phyloP scores from a whole-genome alignment of 2,113 vertebrate species.

The Saccopteryx leptura region DNA sequence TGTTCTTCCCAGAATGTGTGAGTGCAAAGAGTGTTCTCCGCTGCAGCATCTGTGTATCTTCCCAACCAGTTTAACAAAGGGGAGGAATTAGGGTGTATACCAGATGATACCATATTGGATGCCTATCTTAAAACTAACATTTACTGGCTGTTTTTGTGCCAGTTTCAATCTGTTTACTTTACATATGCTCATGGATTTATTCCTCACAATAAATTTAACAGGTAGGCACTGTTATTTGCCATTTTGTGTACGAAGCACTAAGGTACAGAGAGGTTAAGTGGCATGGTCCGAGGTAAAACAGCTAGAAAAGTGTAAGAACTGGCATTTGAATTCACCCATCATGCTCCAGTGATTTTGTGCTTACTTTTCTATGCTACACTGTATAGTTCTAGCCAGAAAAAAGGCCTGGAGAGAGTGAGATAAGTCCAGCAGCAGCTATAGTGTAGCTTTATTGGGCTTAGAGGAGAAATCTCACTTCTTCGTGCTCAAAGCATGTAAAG shows the following conservation, averaged over 20 bases:
- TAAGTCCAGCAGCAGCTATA: neutral
- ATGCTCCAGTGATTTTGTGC: neutral
- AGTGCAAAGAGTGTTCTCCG: neutral
- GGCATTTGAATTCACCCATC: neutral
- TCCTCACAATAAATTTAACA: neutral
- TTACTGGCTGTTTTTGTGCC: neutral
- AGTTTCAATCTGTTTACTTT: neutral
- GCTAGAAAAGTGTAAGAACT: slow-evolving; percentile 35
- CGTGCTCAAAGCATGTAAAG: neutral
- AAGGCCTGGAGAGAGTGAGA: neutral
- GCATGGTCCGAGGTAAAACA: neutral
- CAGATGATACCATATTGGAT: neutral
- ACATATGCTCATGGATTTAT: neutral
- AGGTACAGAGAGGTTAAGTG: neutral
- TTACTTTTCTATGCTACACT: neutral
- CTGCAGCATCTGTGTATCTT: neutral
- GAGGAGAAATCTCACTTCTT: neutral
- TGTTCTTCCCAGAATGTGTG: neutral
- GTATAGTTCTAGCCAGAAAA: neutral
- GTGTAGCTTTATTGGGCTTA: neutral
- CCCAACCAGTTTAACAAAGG: neutral
- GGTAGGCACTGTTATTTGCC: neutral
- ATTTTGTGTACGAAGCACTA: slow-evolving; percentile 19
- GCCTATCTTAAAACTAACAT: neutral
- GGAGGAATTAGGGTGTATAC: neutral